Conservation (phyloP, 2,888 invertebrate genomes). For the Isoperla grammatica region DNA sequence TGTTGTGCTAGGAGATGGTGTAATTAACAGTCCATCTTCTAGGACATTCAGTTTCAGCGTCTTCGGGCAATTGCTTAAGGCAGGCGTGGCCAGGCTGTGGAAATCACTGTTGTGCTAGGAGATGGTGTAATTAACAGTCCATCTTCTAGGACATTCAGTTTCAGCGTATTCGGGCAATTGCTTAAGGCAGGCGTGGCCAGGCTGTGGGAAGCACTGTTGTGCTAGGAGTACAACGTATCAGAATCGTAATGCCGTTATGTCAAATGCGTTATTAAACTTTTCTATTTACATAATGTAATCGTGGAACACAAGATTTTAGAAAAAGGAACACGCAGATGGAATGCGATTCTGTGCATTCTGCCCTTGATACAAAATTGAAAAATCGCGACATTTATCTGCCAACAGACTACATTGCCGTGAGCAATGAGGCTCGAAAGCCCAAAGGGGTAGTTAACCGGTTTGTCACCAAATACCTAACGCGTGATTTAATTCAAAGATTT, state of each 20-base stretch:
- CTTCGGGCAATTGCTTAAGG: too few species aligned
- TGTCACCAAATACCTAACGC: background rate
- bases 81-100: too few species aligned
- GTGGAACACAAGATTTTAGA: slow-evolving; percentile 38
- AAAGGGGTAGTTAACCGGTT: background rate
- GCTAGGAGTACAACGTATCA: too few species aligned
- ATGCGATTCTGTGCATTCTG: slow-evolving; percentile 39
- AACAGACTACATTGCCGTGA: slow-evolving; percentile 22
- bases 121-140: too few species aligned
- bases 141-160: too few species aligned
- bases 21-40: too few species aligned
- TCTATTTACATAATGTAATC: slow-evolving; percentile 30
- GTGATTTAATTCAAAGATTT: background rate
- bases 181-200: too few species aligned
- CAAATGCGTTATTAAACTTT: slow-evolving; percentile 36
- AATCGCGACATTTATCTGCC: slow-evolving; percentile 33
- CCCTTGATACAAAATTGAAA: slow-evolving; percentile 39
- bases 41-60: too few species aligned
- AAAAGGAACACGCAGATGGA: slow-evolving; percentile 34
- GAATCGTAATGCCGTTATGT: slow-evolving; percentile 34
- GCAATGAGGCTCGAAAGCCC: slow-evolving; percentile 26
- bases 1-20: too few species aligned
- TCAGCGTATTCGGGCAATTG: too few species aligned
- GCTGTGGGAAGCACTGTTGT: too few species aligned
- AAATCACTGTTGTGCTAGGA: too few species aligned